Percentiles rank a stretch among this genome's conserved stretches.
Evolutionary conservation across 1,140 invertebrate species (phyloP).

Genomic region (Ectropis grisescens): DNA sequence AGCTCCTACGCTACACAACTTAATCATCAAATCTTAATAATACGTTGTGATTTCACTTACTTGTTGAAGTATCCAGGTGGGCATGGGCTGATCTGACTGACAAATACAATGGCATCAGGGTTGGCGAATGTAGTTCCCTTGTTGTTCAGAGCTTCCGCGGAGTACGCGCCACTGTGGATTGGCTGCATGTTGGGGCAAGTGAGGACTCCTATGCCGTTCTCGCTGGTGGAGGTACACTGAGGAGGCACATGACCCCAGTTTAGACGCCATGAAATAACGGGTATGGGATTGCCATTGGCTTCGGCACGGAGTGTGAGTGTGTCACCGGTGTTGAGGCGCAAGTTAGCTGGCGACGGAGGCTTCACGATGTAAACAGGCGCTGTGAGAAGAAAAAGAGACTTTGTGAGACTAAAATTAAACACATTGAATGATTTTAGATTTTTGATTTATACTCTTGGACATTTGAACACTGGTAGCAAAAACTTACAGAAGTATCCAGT

Average conservation of each 20-base stretch:
- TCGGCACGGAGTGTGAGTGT: conserved; percentile 85
- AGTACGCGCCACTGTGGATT: conserved; percentile 94
- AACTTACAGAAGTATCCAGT: no score
- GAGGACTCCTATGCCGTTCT: conserved; percentile 85
- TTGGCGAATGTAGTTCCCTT: conserved; percentile 87
- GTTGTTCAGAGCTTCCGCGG: conserved; percentile 96
- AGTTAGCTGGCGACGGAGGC: conserved; percentile 77
- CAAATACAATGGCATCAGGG: conserved; percentile 91
- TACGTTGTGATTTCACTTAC: no score
- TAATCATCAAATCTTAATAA: no score
- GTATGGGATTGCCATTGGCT: conserved; percentile 90
- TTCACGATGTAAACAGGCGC: conserved; percentile 37
- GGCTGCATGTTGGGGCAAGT: conserved; percentile 82
- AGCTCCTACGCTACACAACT: no score
- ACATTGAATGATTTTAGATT: no score
- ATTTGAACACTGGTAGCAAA: no score
- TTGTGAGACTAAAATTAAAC: no score
- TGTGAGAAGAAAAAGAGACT: conserved; percentile 13
- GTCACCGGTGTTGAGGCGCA: conserved; percentile 79
- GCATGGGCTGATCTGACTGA: conserved; percentile 78
- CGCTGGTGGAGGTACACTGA: conserved; percentile 83
- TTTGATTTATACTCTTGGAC: no score
- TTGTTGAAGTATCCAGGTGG: conserved; percentile 86
- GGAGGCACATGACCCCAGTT: conserved; percentile 97
- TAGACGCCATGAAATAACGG: conserved; percentile 93